Conservation (phyloP, 2,888 invertebrate species). For the Drosophila mulleri region DNA sequence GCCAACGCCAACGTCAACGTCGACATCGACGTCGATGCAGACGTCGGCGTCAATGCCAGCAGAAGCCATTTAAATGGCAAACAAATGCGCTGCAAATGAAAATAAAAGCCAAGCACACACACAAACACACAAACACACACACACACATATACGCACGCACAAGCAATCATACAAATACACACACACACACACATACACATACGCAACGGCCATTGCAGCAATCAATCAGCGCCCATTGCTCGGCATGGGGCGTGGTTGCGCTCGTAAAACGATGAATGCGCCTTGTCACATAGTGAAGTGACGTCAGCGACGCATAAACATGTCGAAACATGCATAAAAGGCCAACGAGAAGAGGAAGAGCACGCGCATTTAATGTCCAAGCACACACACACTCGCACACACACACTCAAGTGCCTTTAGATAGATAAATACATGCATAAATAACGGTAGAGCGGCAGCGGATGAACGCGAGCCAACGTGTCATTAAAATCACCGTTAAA, state of each 20-base stretch:
- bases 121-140: conserved; percentile 1
- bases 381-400: conserved; percentile 43
- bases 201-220: conserved; percentile 43
- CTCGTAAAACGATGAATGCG: conserved; percentile 67
- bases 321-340: conserved; percentile 71
- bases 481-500: conserved; percentile 46
- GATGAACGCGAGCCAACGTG: neutral
- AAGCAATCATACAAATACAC: conserved; percentile 12
- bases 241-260: conserved; percentile 30
- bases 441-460: neutral
- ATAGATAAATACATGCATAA: neutral
- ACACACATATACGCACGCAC: conserved; percentile 12
- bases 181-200: conserved; percentile 5
- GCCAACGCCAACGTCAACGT: conserved; percentile 11
- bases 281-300: conserved; percentile 59
- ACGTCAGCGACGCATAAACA: conserved; percentile 68
- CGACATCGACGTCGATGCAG: conserved; percentile 30
- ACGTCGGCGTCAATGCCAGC: conserved; percentile 25
- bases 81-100: conserved; percentile 51
- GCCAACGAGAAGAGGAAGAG: conserved; percentile 2
- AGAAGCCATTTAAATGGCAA: conserved; percentile 67
- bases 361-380: conserved; percentile 25
- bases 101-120: conserved; percentile 49
- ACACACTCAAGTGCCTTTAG: conserved; percentile 28
- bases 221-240: conserved; percentile 40